A percentile compares a stretch with the other conserved stretches of the same genome.
phyloP scores from a whole-genome alignment of 2,113 vertebrate species.

The Eulemur rufifrons region DNA sequence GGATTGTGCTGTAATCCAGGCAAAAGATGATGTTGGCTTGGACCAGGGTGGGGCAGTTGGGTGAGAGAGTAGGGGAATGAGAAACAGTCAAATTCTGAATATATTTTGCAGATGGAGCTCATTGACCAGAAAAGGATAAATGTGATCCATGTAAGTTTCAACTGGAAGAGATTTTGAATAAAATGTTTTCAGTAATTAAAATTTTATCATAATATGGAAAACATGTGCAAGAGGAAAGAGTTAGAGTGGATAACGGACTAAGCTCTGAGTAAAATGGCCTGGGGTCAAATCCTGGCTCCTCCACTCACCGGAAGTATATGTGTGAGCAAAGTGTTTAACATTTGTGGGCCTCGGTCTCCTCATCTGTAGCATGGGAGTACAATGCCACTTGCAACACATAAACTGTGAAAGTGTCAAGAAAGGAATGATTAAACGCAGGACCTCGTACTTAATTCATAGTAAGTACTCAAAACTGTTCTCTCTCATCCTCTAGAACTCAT shows the following conservation, averaged over 20 bases:
- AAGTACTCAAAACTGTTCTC: neutral
- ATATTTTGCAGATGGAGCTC: neutral
- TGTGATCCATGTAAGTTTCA: neutral
- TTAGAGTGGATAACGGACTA: neutral
- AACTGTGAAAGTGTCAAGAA: fast-evolving
- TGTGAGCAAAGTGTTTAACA: neutral
- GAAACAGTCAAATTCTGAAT: neutral
- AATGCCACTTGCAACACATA: fast-evolving
- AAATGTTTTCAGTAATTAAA: neutral
- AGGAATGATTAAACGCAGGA: neutral
- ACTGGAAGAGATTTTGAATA: neutral
- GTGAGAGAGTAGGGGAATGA: neutral
- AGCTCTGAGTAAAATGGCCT: neutral
- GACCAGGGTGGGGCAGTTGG: no score
- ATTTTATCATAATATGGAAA: neutral
- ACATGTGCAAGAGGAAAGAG: neutral
- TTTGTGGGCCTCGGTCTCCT: neutral
- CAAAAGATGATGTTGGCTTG: neutral
- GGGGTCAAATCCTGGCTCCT: neutral
- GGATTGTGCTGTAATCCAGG: neutral
- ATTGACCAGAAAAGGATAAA: neutral
- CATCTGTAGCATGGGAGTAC: neutral
- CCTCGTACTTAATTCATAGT: neutral
- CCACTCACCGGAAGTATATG: neutral
- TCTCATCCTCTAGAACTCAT: neutral